phyloP scores from a whole-genome alignment of 92 coral and sea anemone species.

The Palythoa heliodiscus region DNA sequence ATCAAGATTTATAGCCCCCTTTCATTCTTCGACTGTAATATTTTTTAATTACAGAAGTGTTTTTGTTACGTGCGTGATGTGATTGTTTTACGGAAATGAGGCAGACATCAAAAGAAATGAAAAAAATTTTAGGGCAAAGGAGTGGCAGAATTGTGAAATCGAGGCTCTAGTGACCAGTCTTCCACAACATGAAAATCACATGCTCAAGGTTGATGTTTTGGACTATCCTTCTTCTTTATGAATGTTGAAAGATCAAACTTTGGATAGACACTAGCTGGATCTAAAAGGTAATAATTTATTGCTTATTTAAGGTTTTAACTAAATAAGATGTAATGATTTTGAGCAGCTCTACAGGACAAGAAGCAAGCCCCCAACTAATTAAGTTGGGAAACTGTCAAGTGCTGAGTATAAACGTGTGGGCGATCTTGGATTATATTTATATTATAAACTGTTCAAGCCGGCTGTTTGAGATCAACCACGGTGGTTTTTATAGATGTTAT shows the following conservation, averaged over 20 bases:
- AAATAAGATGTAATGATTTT: background rate
- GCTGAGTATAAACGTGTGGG: too few species aligned
- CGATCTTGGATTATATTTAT: too few species aligned
- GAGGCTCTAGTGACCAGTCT: constrained; percentile 44
- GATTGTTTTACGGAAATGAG: constrained; percentile 30
- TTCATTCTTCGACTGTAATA: constrained; percentile 7
- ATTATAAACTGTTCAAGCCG: too few species aligned
- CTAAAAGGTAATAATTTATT: constrained; percentile 3
- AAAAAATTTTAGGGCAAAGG: background rate
- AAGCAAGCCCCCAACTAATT: too few species aligned
- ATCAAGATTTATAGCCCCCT: background rate
- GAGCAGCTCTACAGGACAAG: too few species aligned
- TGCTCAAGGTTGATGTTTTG: too few species aligned
- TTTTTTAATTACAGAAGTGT: constrained; percentile 1
- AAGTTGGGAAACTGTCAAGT: too few species aligned
- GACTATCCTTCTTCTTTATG: background rate
- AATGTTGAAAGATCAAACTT: background rate
- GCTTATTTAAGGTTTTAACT: background rate
- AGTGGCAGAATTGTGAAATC: constrained; percentile 15
- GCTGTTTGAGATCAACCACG: too few species aligned
- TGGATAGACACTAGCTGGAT: background rate
- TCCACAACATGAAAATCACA: constrained; percentile 4
- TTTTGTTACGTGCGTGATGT: constrained; percentile 35
- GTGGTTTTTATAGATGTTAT: too few species aligned
- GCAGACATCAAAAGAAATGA: constrained; percentile 29